These are phyloP conservation scores for Dasyornis broadbenti DNA, from an alignment of 2,113 vertebrate genomes.

Conservation along the genomic window DNA sequence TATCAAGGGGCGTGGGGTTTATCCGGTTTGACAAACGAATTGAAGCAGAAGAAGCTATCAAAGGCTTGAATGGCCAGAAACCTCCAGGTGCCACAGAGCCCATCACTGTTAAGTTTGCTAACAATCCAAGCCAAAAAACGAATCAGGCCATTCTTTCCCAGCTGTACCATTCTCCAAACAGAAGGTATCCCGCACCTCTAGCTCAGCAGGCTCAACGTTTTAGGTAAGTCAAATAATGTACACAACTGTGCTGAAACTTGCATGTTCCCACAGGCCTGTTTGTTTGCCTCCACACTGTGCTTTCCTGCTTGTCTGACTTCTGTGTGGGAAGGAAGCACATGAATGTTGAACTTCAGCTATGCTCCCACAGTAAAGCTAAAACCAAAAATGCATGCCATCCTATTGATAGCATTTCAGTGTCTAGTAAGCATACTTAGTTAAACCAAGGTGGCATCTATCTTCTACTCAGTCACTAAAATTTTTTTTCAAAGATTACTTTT, in stretches of 20 bases:
- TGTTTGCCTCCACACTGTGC: not conserved
- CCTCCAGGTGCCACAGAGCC: constrained; percentile 92
- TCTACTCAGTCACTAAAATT: not conserved
- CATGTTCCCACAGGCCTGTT: not conserved
- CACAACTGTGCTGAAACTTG: not conserved
- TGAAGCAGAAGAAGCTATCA: constrained; percentile 98
- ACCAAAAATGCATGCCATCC: not conserved
- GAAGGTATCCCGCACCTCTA: constrained; percentile 94
- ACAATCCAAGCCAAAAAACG: constrained; percentile 99
- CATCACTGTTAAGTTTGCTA: constrained; percentile 98
- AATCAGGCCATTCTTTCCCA: constrained; percentile 97
- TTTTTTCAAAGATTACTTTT: not conserved
- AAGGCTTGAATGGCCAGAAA: constrained; percentile 97
- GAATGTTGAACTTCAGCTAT: not conserved
- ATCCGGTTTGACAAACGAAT: constrained; percentile 97
- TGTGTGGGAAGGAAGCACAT: not conserved
- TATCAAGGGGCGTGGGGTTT: constrained; percentile 96
- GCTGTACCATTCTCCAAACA: constrained; percentile 97
- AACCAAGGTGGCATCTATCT: not conserved
- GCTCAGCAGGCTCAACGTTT: constrained; percentile 98
- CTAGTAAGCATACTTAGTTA: not conserved
- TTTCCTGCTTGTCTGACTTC: not conserved
- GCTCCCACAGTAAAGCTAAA: not conserved
- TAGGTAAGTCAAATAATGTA: constrained; percentile 79
- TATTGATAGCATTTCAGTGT: not conserved